Evolutionary conservation across 2,113 vertebrate species (phyloP), one percentile per base, ranked within the genome.

Genomic region (Leptobrachium leishanense): DNA sequence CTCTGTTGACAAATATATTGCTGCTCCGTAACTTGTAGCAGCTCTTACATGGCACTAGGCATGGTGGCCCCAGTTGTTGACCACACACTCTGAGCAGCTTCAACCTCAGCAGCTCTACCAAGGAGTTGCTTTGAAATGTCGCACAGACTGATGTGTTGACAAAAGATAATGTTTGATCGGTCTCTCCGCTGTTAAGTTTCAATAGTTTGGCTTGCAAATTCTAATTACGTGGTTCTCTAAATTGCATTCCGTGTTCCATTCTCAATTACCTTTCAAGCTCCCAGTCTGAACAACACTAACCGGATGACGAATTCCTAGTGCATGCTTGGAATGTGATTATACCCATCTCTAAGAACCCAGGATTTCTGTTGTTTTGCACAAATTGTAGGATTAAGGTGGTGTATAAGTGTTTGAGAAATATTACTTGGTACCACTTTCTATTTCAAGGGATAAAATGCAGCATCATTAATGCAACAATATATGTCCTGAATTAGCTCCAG

Each of bases 261-360:
- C 53, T 10, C 75, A 59, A 69, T 69, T 76, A 57, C 7, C 73
- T 75, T 20, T 8, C 20, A 50, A 6, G 40, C 64, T 40, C 20
- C 71, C 31, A 55, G 8, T 59, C 10, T 72, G 70, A 43, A 53
- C 39, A 62, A 42, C 50, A 68, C 44, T n/a, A 43, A 67, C 0
- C 31, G 65, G 41, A 31, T 76, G 40, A 68, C 68, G 13, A 68
- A 76, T 68, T 68, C 40, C 44, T 15, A 39, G 5, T 67, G 74
- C 44, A 67, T 67, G 46, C 63, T 9, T 54, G 42, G 39, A n/a
- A 76, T 76, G 8, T 55, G 55, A 54, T 53, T 55, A 67, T 9
- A 43, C 64, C 42, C 44, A 44, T 43, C 41, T 76, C 40, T 50
- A 42, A 2, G 3, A 5, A 44, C 43, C 31, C 53, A 50, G 4